Evolutionary conservation across 2,888 invertebrate species (phyloP), one percentile per base, ranked within the genome.

Genomic region (Endotricha flammealis): DNA sequence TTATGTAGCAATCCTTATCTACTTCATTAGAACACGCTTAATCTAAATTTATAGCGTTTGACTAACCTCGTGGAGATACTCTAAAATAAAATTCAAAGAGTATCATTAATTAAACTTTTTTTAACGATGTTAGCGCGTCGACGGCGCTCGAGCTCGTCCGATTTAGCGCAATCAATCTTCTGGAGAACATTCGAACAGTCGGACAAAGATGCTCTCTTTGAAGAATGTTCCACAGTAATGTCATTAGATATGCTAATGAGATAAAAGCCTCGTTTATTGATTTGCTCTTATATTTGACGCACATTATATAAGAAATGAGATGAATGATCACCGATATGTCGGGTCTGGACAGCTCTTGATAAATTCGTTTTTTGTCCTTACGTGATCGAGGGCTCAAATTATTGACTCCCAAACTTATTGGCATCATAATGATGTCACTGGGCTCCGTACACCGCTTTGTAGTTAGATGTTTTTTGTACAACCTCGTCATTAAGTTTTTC

Each of bases 401-500:
- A 29, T 35, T 17, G 28, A 9, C 28, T 28, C 17, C 13, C 23
- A 29, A 29, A 23, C 29, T 17, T 17, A 28, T 22, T 14, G 35
- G 14, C 29, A 20, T 14, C 35, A 20, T 32, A 13, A 31, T 46
- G 38, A 43, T 39, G 46, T 46, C 41, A 43, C 32, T 29, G 31
- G 24, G 14, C 32, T 39, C 28, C 32, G 36, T 42, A 31, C 32
- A 35, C 25, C 32, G 43, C 35, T 38, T 36, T 52, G 41, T 25
- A 41, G 29, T 2, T 22, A 38, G 32, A 25, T 42, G 37, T 42
- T 43, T 46, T 50, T 44, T 42, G 41, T 49, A 27, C 22, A 24
- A 46, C 40, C 46, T 42, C 56, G 44, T 59, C 53, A 59, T 65
- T 57, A 57, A 46, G 55, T 72, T 70, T 69, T 68, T 65, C 46